Percentiles rank a stretch among this genome's conserved stretches.
Evolutionary conservation across 2,888 invertebrate genomes (phyloP).

Genomic region (Cotesia congregata): DNA sequence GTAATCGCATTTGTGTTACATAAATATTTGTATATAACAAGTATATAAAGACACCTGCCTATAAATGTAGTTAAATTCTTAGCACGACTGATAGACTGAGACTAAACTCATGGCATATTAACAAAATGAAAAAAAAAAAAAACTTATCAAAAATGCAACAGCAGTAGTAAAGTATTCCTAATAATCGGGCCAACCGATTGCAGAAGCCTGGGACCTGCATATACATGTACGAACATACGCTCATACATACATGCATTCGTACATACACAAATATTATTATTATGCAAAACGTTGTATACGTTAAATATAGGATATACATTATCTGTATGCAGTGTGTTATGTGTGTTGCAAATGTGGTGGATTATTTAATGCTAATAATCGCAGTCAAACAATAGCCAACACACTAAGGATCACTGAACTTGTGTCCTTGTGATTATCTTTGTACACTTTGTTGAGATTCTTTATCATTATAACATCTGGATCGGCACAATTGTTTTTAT

Average conservation of each 20-base stretch:
- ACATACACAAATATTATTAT: background rate
- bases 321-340: constrained; percentile 30
- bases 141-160: constrained; percentile 10
- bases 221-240: background rate
- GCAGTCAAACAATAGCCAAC: constrained; percentile 43
- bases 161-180: constrained; percentile 3
- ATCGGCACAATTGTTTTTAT: constrained; percentile 12
- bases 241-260: no score
- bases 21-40: constrained; percentile 8
- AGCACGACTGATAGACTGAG: constrained; percentile 14
- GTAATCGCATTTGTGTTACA: constrained; percentile 9
- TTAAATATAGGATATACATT: constrained; percentile 16
- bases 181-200: constrained; percentile 26
- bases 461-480: constrained; percentile 11
- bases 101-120: constrained; percentile 26
- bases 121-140: background rate
- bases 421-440: constrained; percentile 24
- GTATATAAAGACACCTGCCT: background rate
- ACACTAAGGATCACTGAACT: constrained; percentile 43
- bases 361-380: constrained; percentile 42
- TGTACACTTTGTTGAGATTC: constrained; percentile 14
- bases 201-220: constrained; percentile 7
- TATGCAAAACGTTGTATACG: background rate
- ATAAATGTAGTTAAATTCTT: constrained; percentile 16
- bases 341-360: constrained; percentile 40